Evolutionary conservation across 1,140 invertebrate genomes (phyloP), one percentile per base, ranked within the genome.

Genomic region (Solen grandis): DNA sequence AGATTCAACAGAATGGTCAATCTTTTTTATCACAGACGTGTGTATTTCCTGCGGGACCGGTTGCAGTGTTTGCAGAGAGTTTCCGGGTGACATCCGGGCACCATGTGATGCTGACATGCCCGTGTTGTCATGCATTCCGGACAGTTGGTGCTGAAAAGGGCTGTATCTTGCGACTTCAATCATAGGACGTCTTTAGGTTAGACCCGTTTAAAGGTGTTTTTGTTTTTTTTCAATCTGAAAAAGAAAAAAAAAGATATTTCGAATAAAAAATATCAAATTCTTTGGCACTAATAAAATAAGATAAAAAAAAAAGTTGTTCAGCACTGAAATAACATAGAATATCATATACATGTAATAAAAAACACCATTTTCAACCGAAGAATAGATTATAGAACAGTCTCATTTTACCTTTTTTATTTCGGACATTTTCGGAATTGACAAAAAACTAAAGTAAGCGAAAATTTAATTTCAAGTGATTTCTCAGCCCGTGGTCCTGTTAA

Each of bases 21-120:
- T 13, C 62, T 80, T 80, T 38, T 73, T 80, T 35, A 80, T 80
- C 14, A 80, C 77, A 13, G 77, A 80, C 31, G 77, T 80, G 41
- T 80, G 77, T 31, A 68, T 59, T 25, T 62, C 59, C 16, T 70
- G 77, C 4, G 68, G 36, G 16, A 52, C 69, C 68, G 55, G 77
- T 36, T 38, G 41, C 27, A 65, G 66, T 1, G 69, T 69, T 16
- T 68, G 63, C n/a, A 78, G 31, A 3, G 63, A 29, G 16, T 54
- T 69, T 59, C 63, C 55, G n/a, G 77, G 69, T n/a, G 77, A 72
- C 38, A 63, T 72, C 41, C 77, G 57, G 46, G 57, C 57, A 27
- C 60, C 66, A 31, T 80, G 77, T 50, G 59, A 33, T 22, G 59
- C 57, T 16, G 68, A 70, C 77, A 80, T 80, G 27, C 35, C 69